Conservation (phyloP, 2,113 vertebrate genomes). For the Neotoma lepida region DNA sequence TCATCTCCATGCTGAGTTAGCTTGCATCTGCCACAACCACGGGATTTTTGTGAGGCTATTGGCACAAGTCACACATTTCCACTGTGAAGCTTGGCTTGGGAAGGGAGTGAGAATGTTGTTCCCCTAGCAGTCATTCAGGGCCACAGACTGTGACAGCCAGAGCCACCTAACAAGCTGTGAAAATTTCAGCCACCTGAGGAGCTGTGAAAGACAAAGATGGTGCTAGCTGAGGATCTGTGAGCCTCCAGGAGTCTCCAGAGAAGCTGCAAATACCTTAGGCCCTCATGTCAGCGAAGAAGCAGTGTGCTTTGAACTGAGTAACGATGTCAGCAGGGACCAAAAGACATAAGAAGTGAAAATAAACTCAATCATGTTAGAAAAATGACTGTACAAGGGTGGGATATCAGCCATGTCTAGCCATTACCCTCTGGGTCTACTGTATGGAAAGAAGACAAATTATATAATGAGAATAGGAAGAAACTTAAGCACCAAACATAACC, state of each 20-base stretch:
- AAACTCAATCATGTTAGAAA: conserved; percentile 61
- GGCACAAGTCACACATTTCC: conserved; percentile 63
- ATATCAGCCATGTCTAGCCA: conserved; percentile 21
- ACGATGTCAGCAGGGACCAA: conserved; percentile 40
- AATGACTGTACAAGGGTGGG: conserved; percentile 37
- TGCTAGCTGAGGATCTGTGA: conserved; percentile 7
- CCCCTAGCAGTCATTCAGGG: conserved; percentile 73
- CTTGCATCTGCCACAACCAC: conserved; percentile 69
- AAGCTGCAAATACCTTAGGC: conserved; percentile 3
- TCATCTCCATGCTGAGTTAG: conserved; percentile 65
- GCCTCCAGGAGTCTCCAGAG: not conserved
- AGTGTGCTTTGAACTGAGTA: conserved; percentile 21
- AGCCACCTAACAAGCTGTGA: conserved; percentile 80
- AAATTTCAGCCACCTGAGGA: conserved; percentile 69
- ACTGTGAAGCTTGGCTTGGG: conserved; percentile 61
- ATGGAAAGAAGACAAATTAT: conserved; percentile 37
- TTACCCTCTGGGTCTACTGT: conserved; percentile 36
- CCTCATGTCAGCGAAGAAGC: conserved; percentile 16
- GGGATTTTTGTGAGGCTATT: conserved; percentile 69
- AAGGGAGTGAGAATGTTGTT: conserved; percentile 17
- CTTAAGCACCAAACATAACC: conserved; percentile 52
- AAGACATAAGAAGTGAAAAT: conserved; percentile 57
- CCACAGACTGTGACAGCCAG: conserved; percentile 72
- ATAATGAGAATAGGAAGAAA: conserved; percentile 34
- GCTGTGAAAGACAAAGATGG: conserved; percentile 40